A percentile compares a stretch with the other conserved stretches of the same genome.
phyloP scores from a whole-genome alignment of 2,797 vertebrate species.

The Mus caroli region DNA sequence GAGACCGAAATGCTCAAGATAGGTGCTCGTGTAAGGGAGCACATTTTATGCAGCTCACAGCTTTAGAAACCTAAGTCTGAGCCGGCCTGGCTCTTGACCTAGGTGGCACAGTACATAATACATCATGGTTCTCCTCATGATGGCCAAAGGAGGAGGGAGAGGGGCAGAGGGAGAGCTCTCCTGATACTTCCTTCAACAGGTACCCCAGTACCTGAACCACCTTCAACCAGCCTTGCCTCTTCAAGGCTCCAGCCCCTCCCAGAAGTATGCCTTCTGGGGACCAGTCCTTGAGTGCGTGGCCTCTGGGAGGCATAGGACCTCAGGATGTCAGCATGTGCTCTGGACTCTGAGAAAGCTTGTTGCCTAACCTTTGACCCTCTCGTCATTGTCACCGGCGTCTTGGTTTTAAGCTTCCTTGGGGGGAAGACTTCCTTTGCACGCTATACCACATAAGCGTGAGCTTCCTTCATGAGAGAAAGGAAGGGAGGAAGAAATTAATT shows the following conservation, averaged over 20 bases:
- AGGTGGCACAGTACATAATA: too few species aligned
- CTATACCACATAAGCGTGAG: slow-evolving; percentile 13
- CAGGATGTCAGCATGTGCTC: neutral
- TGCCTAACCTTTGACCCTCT: neutral
- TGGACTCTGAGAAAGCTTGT: neutral
- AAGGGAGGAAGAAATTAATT: too few species aligned
- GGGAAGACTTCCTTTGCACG: slow-evolving; percentile 24
- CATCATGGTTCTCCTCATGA: neutral
- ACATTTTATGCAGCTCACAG: too few species aligned
- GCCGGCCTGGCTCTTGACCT: neutral
- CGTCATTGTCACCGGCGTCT: neutral
- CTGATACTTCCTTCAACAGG: neutral
- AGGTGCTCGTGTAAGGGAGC: neutral
- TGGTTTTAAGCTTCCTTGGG: slow-evolving; percentile 2
- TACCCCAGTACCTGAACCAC: neutral
- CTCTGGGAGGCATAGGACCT: neutral
- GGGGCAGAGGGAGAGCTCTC: too few species aligned
- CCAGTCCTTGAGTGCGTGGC: neutral
- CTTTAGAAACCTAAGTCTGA: neutral
- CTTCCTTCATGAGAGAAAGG: neutral
- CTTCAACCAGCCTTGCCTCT: neutral
- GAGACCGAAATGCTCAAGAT: neutral
- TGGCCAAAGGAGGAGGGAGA: neutral
- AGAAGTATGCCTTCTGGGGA: neutral
- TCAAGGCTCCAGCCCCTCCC: neutral